Evolutionary conservation across 2,113 vertebrate species (phyloP), one percentile per base, ranked within the genome.

Genomic region (Scomber colias): DNA sequence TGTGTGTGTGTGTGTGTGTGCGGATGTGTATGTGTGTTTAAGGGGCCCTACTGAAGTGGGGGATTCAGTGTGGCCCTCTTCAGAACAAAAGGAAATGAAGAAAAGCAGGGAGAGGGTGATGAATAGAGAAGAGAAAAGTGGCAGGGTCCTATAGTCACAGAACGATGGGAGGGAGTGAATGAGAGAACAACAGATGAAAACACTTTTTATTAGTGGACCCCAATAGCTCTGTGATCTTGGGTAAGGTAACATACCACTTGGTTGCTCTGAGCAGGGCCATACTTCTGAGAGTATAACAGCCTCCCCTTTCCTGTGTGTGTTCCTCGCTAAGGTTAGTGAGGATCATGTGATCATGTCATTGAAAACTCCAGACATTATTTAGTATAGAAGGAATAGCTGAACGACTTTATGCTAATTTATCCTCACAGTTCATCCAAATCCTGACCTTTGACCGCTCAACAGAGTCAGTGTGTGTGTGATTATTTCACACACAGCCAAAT

Each of bases 21-120:
- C 24, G 24, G 21, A 21, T 6, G 24, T 35, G 53, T 40, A 17
- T 65, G 11, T 76, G 64, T 71, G 65, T 79, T 60, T 21, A 67
- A 11, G 71, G 71, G 79, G 69, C 46, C 79, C 46, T 7, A 12
- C 3, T 57, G n/a, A 77, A 76, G 77, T 11, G 67, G 67, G 59
- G 56, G 69, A 72, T 71, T 80, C 10, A 71, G 31, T 53, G 55
- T 73, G 73, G 55, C 55, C 70, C 50, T 59, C 56, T 62, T 3
- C 11, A 54, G 57, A 81, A 87, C 67, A 89, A 89, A 86, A 75
- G 61, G 63, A 80, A 84, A 82, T 55, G 50, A 77, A 74, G 49
- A 35, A 81, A 79, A 87, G 48, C 68, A 55, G 77, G 59, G 56
- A 66, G 57, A 70, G 68, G 61, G 65, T 55, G 81, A 82, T 24